A percentile compares a stretch with the other conserved stretches of the same genome.
phyloP scores from a whole-genome alignment of 1,140 invertebrate genomes.

The Drosophila jambulina region DNA sequence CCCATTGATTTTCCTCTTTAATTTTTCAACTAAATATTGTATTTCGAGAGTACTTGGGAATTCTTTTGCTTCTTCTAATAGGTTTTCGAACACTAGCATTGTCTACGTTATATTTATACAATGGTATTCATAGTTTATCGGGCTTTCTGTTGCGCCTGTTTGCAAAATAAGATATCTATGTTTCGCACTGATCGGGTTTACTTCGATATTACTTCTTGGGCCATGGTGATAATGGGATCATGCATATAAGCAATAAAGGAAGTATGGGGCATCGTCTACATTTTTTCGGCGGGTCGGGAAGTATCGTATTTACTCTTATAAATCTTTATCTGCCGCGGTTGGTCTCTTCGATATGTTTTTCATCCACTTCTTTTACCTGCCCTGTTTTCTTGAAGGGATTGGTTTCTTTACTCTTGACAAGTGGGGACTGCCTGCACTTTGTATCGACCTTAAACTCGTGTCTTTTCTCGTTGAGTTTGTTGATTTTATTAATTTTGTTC shows the following conservation, averaged over 20 bases:
- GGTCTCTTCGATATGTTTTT: neutral
- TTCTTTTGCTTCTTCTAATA: neutral
- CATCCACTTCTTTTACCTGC: neutral
- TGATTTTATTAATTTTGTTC: neutral
- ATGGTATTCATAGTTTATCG: neutral
- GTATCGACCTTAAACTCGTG: neutral
- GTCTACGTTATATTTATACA: neutral
- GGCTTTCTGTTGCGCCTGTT: neutral
- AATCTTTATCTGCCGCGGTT: slow-evolving; percentile 1
- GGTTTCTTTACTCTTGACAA: neutral
- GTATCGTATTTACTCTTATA: neutral
- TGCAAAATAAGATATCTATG: neutral
- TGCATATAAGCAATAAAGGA: neutral
- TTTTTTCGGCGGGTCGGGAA: no score
- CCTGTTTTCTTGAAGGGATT: neutral
- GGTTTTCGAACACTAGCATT: neutral
- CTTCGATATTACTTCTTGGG: neutral
- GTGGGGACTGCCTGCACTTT: neutral
- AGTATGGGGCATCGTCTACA: neutral
- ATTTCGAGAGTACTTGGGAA: no score
- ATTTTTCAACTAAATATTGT: no score
- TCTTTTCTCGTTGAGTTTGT: neutral
- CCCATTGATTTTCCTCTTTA: neutral
- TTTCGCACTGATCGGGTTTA: neutral
- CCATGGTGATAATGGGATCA: neutral